Evolutionary conservation across 2,113 vertebrate species (phyloP).

Genomic region (Ramphastos sulfuratus): DNA sequence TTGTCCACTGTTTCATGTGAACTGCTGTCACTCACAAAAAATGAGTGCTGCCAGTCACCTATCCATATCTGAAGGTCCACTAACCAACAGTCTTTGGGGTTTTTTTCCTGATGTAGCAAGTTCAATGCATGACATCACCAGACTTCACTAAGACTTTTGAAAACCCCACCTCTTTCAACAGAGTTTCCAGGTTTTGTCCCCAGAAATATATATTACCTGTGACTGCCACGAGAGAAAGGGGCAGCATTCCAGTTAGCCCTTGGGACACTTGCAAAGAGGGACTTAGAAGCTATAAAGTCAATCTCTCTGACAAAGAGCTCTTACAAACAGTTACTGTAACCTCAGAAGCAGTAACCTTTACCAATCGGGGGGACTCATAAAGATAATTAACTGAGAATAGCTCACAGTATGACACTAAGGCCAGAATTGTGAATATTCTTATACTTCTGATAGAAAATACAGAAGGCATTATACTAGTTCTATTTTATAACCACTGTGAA

Average conservation of each 20-base stretch:
- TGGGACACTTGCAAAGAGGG: not conserved
- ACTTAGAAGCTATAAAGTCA: not conserved
- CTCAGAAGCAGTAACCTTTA: constrained; percentile 44
- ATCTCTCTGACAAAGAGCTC: constrained; percentile 21
- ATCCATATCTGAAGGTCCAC: not conserved
- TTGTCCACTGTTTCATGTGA: not conserved
- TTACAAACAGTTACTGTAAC: constrained; percentile 34
- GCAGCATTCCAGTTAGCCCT: not conserved
- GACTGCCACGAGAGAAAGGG: not conserved
- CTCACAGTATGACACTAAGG: not conserved
- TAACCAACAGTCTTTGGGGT: not conserved
- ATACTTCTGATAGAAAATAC: constrained; percentile 15
- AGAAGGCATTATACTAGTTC: constrained; percentile 35
- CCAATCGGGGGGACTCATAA: not conserved
- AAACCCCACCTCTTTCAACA: not conserved
- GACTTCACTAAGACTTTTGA: not conserved
- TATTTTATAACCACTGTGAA: not conserved
- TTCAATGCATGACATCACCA: not conserved
- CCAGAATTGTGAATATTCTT: constrained; percentile 46
- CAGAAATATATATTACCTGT: not conserved
- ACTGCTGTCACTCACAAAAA: not conserved
- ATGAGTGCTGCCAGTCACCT: not conserved
- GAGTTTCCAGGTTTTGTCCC: not conserved
- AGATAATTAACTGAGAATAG: constrained; percentile 47
- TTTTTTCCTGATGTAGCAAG: not conserved